phyloP scores from a whole-genome alignment of 2,888 invertebrate genomes.

The Ophonus ardosiacus region DNA sequence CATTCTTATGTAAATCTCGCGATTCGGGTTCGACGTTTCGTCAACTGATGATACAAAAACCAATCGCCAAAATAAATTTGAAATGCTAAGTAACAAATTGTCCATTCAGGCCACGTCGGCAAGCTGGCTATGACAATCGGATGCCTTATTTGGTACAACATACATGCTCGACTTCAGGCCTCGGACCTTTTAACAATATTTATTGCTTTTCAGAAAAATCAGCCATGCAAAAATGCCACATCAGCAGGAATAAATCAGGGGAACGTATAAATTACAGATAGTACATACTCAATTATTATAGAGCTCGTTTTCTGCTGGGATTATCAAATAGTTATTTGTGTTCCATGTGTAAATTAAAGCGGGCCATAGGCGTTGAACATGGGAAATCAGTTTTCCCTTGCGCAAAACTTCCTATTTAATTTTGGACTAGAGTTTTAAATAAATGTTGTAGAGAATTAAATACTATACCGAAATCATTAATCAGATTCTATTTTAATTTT shows the following conservation, averaged over 20 bases:
- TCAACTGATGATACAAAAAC: slow-evolving; percentile 42
- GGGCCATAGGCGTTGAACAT: too few species aligned
- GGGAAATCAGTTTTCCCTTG: too few species aligned
- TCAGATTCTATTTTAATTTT: too few species aligned
- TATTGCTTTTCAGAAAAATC: slow-evolving; percentile 25
- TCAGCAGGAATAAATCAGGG: background rate
- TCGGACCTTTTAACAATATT: slow-evolving; percentile 1
- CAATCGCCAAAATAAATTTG: slow-evolving; percentile 52
- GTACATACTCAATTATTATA: too few species aligned
- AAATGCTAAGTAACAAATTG: slow-evolving; percentile 60
- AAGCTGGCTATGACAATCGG: slow-evolving; percentile 54
- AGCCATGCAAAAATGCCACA: background rate
- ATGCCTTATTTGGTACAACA: slow-evolving; percentile 49
- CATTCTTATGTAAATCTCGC: slow-evolving; percentile 50
- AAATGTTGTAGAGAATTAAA: too few species aligned
- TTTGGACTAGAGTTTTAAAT: too few species aligned
- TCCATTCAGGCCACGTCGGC: slow-evolving; percentile 42
- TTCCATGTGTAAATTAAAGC: too few species aligned
- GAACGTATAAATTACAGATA: too few species aligned
- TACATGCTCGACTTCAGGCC: slow-evolving; percentile 12
- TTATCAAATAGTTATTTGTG: too few species aligned
- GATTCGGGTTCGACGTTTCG: slow-evolving; percentile 50
- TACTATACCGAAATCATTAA: too few species aligned
- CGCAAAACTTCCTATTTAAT: too few species aligned
- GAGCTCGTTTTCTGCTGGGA: too few species aligned